Evolutionary conservation across 2,888 invertebrate species (phyloP).

Genomic region (Didymodactylos carnosus): DNA sequence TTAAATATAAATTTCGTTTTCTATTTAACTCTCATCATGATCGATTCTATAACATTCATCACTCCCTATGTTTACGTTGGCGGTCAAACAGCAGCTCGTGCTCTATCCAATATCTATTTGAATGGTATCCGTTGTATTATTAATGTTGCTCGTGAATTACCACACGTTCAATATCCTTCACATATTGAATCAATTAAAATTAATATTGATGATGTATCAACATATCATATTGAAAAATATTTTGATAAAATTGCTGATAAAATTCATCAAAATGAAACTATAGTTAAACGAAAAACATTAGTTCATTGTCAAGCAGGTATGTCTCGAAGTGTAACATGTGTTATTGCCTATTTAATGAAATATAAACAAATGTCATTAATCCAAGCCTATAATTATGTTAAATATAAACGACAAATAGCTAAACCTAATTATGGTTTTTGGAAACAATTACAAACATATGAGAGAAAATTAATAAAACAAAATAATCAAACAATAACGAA

Average conservation of each 20-base stretch:
- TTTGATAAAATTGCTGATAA: not conserved
- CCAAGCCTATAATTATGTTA: not conserved
- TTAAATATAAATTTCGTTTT: too few species aligned
- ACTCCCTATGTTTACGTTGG: not conserved
- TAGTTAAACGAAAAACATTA: not conserved
- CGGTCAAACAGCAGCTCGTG: not conserved
- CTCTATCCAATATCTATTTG: not conserved
- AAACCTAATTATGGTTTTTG: conserved; percentile 2
- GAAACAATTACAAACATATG: not conserved
- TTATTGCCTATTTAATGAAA: conserved; percentile 5
- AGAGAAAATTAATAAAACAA: too few species aligned
- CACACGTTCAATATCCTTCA: not conserved
- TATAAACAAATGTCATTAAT: not conserved
- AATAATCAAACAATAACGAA: too few species aligned
- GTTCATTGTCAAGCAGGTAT: not conserved
- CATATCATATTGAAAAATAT: not conserved
- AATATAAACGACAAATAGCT: not conserved
- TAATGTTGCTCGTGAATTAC: not conserved
- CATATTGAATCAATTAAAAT: not conserved
- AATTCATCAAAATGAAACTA: not conserved
- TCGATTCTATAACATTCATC: too few species aligned
- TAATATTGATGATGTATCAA: not conserved
- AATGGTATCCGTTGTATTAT: not conserved
- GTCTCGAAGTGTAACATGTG: not conserved
- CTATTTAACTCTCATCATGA: too few species aligned